These are phyloP conservation scores for Rhadina sibilatrix DNA, from an alignment of 2,113 vertebrate genomes.

Conservation along the genomic window DNA sequence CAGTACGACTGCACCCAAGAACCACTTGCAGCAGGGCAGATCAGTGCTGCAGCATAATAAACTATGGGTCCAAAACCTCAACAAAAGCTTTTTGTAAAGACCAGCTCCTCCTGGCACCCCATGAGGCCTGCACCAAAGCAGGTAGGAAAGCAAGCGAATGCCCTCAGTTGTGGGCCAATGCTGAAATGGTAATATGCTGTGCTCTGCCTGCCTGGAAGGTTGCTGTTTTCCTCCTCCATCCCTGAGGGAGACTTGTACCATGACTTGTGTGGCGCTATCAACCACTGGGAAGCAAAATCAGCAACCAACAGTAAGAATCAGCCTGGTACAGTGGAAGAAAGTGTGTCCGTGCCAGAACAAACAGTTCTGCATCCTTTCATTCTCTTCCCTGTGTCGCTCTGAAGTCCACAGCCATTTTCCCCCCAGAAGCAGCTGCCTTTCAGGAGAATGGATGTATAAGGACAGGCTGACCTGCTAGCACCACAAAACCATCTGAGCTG, in stretches of 20 bases:
- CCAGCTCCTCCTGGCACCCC: neutral
- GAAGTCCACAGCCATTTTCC: neutral
- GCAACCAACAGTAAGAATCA: neutral
- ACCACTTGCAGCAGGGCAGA: neutral
- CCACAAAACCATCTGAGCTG: neutral
- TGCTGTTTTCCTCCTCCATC: neutral
- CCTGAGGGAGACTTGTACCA: neutral
- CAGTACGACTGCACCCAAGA: neutral
- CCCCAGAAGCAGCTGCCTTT: neutral
- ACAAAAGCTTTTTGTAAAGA: neutral
- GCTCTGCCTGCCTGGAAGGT: neutral
- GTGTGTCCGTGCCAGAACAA: fast-evolving
- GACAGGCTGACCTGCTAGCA: neutral
- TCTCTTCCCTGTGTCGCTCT: neutral
- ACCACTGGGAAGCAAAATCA: neutral
- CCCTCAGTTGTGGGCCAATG: fast-evolving
- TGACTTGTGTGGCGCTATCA: neutral
- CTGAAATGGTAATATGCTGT: neutral
- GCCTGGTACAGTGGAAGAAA: neutral
- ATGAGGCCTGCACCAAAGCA: neutral
- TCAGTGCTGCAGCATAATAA: neutral
- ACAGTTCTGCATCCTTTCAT: neutral
- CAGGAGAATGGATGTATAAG: neutral
- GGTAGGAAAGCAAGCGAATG: neutral
- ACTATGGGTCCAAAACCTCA: neutral